Evolutionary conservation across 1,140 invertebrate species (phyloP).

Genomic region (Gerris buenoi): DNA sequence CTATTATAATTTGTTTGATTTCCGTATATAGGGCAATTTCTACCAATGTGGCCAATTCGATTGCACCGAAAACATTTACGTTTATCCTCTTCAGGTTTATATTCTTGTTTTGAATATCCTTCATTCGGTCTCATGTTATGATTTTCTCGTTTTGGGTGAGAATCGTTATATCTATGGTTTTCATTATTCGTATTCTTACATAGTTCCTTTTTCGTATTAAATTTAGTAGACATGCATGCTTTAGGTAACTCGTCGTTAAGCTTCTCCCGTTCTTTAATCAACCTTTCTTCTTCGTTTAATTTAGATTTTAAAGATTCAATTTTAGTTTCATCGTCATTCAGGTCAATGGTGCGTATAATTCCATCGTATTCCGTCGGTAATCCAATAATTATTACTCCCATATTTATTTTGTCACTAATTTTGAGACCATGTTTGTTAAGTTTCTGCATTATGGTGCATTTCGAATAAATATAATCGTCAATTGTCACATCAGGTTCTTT

Average conservation of each 20-base stretch:
- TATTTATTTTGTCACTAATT: background rate
- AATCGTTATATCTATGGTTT: background rate
- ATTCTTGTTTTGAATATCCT: too few species aligned
- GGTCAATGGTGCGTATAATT: background rate
- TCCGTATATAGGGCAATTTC: background rate
- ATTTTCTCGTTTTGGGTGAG: background rate
- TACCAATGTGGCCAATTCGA: background rate
- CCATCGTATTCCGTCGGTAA: background rate
- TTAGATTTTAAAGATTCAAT: background rate
- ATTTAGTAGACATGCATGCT: too few species aligned
- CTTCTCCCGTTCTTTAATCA: background rate
- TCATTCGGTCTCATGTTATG: background rate
- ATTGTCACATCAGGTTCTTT: background rate
- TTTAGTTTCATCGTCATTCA: background rate
- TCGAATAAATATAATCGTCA: background rate
- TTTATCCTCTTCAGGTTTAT: too few species aligned
- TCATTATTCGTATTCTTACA: background rate
- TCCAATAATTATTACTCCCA: background rate
- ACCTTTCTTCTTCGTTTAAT: background rate
- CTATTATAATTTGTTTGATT: background rate
- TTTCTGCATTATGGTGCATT: background rate
- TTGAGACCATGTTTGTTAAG: background rate
- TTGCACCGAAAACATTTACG: background rate
- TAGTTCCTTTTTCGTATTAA: background rate
- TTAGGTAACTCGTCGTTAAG: background rate